Evolutionary conservation across 2,888 invertebrate genomes (phyloP).

Genomic region (Molorchus minor): DNA sequence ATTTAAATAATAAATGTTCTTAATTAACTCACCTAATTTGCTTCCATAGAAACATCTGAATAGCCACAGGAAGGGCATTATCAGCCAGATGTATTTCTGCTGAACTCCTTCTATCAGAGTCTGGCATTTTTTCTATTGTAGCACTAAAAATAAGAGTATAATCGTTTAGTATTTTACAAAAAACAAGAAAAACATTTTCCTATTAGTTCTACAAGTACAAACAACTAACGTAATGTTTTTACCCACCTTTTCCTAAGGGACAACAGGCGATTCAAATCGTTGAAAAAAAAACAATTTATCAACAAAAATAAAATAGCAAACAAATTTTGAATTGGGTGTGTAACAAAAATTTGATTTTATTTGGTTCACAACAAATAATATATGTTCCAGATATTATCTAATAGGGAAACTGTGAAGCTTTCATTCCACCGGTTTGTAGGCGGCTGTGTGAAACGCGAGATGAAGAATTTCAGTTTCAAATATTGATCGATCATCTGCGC

Average conservation of each 20-base stretch:
- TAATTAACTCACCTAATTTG: conserved; percentile 85
- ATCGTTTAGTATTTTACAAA: too few relatives aligned
- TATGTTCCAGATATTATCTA: not conserved
- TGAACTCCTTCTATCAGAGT: conserved; percentile 44
- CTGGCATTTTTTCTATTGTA: conserved; percentile 64
- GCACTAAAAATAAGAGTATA: too few relatives aligned
- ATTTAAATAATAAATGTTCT: too few relatives aligned
- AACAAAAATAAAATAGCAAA: too few relatives aligned
- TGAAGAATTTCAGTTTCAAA: conserved; percentile 24
- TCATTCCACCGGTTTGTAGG: not conserved
- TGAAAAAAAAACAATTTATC: too few relatives aligned
- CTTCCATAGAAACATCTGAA: conserved; percentile 97
- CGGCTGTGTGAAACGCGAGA: conserved; percentile 16
- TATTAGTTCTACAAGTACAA: not conserved
- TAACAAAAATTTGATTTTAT: not conserved
- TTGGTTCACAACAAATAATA: not conserved
- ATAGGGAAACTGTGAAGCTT: conserved; percentile 7
- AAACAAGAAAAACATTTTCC: not conserved
- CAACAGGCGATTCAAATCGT: too few relatives aligned
- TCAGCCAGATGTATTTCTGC: conserved; percentile 75
- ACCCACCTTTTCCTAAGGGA: not conserved
- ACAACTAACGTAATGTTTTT: too few relatives aligned
- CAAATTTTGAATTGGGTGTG: not conserved
- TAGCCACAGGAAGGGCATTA: conserved; percentile 89
- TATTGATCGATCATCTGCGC: conserved; percentile 37